A percentile compares a stretch with the other conserved stretches of the same genome.
phyloP scores from a whole-genome alignment of 1,140 invertebrate species.

The Zelostemma sp. region DNA sequence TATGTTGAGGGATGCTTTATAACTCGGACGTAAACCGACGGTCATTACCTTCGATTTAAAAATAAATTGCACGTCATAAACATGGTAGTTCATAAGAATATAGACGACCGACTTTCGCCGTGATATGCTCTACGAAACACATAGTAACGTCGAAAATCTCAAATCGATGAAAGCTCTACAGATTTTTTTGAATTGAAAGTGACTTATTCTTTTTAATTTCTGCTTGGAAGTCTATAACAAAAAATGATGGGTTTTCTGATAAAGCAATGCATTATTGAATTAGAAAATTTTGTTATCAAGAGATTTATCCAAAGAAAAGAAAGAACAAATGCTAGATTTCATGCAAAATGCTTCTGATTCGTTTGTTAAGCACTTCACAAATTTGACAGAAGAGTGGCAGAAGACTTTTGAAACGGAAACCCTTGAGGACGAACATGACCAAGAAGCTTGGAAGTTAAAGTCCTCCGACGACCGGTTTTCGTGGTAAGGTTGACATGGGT shows the following conservation, averaged over 20 bases:
- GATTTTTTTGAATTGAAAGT: not conserved
- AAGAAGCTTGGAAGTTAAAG: conserved; percentile 45
- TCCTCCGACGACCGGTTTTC: conserved; percentile 41
- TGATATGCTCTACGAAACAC: conserved; percentile 3
- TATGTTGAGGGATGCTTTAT: conserved; percentile 5
- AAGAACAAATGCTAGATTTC: not conserved
- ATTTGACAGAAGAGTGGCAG: conserved; percentile 39
- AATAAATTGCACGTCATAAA: conserved; percentile 69
- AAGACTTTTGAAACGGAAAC: conserved; percentile 37
- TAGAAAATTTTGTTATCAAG: no score
- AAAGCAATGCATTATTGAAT: no score
- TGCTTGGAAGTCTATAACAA: no score
- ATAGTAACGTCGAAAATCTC: conserved; percentile 1
- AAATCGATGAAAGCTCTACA: conserved; percentile 1
- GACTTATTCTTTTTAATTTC: no score
- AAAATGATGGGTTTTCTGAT: no score
- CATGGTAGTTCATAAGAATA: conserved; percentile 65
- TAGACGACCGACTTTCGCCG: conserved; percentile 62
- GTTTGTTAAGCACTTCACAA: conserved; percentile 29
- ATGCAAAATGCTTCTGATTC: conserved; percentile 6
- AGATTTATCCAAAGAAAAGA: not conserved
- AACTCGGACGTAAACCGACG: conserved; percentile 57
- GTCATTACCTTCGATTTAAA: conserved; percentile 68
- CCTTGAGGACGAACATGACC: conserved; percentile 41
- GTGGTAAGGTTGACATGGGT: conserved; percentile 39